phyloP scores from a whole-genome alignment of 2,113 vertebrate genomes.

The Perognathus longimembris region DNA sequence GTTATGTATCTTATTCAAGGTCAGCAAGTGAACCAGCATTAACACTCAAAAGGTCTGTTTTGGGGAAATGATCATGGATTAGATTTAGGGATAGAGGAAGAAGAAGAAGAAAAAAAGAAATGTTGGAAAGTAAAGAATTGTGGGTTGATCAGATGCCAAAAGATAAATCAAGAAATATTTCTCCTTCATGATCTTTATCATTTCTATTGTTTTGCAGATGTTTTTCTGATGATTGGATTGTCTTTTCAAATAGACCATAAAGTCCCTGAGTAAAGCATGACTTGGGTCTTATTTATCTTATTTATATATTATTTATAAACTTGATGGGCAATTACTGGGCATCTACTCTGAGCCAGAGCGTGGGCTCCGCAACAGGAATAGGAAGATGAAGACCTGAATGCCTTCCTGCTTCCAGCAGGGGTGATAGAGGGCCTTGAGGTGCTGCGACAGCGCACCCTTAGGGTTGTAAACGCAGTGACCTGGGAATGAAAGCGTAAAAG shows the following conservation, averaged over 20 bases:
- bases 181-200: background rate
- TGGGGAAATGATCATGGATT: background rate
- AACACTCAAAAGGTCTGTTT: background rate
- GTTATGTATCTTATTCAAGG: background rate
- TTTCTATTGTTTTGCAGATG: slow-evolving; percentile 16
- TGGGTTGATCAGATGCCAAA: background rate
- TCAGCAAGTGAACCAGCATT: background rate
- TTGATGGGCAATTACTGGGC: background rate
- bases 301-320: background rate
- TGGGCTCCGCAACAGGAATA: background rate
- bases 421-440: background rate
- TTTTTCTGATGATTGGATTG: background rate
- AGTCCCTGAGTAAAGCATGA: background rate
- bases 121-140: background rate
- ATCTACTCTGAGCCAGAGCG: background rate
- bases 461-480: background rate
- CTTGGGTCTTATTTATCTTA: background rate
- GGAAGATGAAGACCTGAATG: background rate
- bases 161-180: background rate
- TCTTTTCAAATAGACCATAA: background rate
- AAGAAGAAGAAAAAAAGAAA: background rate
- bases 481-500: background rate
- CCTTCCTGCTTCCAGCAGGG: background rate
- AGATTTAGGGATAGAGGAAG: background rate
- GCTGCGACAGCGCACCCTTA: background rate